Conservation (phyloP, 35 echinoderm and acorn worm species). For the Ophioderma brevispina region DNA sequence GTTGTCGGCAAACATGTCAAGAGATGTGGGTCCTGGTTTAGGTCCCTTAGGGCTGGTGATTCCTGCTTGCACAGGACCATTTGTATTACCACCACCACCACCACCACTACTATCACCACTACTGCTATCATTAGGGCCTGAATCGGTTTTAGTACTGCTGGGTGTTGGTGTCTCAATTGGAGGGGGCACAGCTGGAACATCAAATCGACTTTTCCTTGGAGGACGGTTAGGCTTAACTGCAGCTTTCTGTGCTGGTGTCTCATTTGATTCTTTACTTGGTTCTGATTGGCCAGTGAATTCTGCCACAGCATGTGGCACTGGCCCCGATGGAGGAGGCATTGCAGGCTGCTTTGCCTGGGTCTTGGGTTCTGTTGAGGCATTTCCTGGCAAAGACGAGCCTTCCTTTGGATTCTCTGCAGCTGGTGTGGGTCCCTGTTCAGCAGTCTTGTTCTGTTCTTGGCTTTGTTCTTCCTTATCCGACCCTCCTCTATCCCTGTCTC, state of each 20-base stretch:
- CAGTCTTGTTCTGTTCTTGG: neutral
- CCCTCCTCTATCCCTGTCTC: constrained; percentile 54
- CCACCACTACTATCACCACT: too few relatives aligned
- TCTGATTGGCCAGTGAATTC: neutral
- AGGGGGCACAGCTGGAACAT: neutral
- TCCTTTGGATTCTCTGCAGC: constrained; percentile 9
- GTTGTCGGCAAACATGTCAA: neutral
- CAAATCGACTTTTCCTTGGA: neutral
- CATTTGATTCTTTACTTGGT: neutral
- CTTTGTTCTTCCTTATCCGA: constrained; percentile 22
- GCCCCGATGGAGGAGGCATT: neutral
- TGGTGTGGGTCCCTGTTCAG: neutral
- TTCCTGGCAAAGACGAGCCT: neutral
- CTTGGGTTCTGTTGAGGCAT: neutral
- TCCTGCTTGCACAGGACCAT: neutral
- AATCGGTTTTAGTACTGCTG: neutral
- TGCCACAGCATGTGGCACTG: too few relatives aligned
- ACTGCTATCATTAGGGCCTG: neutral
- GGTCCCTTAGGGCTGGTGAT: neutral
- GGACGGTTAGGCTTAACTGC: neutral
- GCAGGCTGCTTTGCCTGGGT: neutral
- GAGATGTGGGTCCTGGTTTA: neutral
- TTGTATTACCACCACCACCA: neutral
- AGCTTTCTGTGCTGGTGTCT: neutral
- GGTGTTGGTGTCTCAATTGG: neutral